These are phyloP conservation scores for Phrynosoma blainvillii DNA, from an alignment of 2,113 vertebrate genomes.

Conservation along the genomic window DNA sequence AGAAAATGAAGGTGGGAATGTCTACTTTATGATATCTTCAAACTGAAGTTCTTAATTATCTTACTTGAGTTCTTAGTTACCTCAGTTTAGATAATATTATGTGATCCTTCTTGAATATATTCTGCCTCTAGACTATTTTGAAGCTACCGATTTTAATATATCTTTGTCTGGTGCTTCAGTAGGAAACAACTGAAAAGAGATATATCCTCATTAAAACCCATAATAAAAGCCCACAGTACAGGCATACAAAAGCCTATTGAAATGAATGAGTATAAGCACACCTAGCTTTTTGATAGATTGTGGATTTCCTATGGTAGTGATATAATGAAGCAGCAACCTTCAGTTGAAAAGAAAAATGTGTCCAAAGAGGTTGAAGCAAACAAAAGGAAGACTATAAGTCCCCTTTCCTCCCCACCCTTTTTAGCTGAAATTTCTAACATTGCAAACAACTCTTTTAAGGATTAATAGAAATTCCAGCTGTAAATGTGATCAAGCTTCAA, in stretches of 20 bases:
- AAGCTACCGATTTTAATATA: not conserved
- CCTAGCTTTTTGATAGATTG: not conserved
- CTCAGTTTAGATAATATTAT: not conserved
- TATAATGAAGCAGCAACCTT: not conserved
- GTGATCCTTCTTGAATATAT: not conserved
- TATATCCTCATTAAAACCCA: not conserved
- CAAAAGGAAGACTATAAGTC: not conserved
- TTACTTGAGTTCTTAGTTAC: not conserved
- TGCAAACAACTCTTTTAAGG: not conserved
- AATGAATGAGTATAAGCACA: not conserved
- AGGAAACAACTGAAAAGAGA: constrained; percentile 7
- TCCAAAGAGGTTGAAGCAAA: not conserved
- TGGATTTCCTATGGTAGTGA: not conserved
- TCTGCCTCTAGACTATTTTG: not conserved
- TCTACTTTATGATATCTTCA: not conserved
- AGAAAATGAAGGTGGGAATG: not conserved
- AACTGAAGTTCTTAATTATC: not conserved
- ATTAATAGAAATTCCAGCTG: constrained; percentile 32
- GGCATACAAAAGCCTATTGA: not conserved
- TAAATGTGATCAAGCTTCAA: constrained; percentile 40
- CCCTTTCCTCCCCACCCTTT: not conserved
- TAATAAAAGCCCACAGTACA: not conserved
- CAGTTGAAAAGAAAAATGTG: not conserved
- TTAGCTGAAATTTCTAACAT: constrained; percentile 23
- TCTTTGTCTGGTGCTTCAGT: not conserved